Evolutionary conservation across 2,113 vertebrate species (phyloP).

Genomic region (Meleagris gallopavo): DNA sequence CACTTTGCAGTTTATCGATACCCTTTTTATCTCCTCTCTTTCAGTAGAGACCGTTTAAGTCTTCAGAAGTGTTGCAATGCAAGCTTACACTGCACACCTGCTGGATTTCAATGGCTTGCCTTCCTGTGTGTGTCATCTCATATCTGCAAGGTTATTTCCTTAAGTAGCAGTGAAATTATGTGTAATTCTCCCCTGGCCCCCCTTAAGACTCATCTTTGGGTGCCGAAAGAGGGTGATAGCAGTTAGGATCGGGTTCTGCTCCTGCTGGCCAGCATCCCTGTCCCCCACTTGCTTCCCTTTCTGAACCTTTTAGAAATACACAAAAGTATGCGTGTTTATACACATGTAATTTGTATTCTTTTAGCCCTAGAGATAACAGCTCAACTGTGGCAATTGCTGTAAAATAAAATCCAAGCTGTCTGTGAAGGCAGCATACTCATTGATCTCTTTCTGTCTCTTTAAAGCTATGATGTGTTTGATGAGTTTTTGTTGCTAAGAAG

Average conservation of each 20-base stretch:
- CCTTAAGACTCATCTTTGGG: neutral
- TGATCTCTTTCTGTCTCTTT: neutral
- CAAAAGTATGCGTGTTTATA: neutral
- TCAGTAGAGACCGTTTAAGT: neutral
- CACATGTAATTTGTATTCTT: neutral
- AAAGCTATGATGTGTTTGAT: neutral
- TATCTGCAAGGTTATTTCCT: accelerated
- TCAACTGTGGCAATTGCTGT: neutral
- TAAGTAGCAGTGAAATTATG: neutral
- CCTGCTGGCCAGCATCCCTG: neutral
- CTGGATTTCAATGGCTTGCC: neutral
- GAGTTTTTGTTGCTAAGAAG: neutral
- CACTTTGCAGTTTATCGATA: neutral
- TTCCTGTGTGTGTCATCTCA: neutral
- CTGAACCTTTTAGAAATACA: neutral
- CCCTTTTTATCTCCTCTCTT: neutral
- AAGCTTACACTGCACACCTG: neutral
- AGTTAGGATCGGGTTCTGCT: neutral
- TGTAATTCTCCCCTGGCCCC: neutral
- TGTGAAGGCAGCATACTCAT: neutral
- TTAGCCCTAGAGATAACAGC: neutral
- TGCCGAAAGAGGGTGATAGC: neutral
- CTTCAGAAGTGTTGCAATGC: neutral
- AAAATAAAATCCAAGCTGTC: neutral
- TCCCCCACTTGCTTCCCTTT: neutral